A percentile compares a stretch with the other conserved stretches of the same genome.
These are phyloP conservation scores for Chaetorhynchus papuensis DNA, from an alignment of 2,113 vertebrate genomes.

Conservation along the genomic window DNA sequence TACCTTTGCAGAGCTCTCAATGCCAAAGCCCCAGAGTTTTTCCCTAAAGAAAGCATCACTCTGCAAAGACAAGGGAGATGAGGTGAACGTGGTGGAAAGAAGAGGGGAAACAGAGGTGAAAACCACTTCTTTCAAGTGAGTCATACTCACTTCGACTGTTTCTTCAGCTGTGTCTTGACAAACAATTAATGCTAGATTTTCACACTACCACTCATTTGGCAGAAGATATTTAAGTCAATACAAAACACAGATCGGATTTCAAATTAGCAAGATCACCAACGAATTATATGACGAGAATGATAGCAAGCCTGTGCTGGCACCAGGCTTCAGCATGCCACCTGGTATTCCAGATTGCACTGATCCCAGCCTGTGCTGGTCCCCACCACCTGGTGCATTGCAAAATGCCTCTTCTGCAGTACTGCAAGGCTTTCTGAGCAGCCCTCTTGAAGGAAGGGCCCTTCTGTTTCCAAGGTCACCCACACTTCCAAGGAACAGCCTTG, in stretches of 20 bases:
- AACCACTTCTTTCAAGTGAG: neutral
- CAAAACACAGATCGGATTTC: conserved; percentile 17
- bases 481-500: neutral
- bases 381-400: conserved; percentile 39
- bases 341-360: conserved; percentile 60
- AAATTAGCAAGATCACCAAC: conserved; percentile 51
- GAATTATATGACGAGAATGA: neutral
- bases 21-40: neutral
- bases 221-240: conserved; percentile 36
- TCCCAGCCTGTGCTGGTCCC: conserved; percentile 28
- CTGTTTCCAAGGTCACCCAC: conserved; percentile 40
- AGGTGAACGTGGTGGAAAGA: neutral
- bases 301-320: conserved; percentile 46
- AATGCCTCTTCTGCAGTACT: conserved; percentile 26
- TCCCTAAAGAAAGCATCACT: neutral
- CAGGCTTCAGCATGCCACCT: conserved; percentile 34
- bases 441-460: neutral
- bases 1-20: neutral
- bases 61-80: neutral
- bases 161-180: neutral
- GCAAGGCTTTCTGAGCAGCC: conserved; percentile 17
- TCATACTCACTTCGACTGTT: neutral
- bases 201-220: conserved; percentile 34
- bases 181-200: conserved; percentile 40
- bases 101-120: neutral